Evolutionary conservation across 2,888 invertebrate species (phyloP).

Genomic region (Lydus trimaculatus): DNA sequence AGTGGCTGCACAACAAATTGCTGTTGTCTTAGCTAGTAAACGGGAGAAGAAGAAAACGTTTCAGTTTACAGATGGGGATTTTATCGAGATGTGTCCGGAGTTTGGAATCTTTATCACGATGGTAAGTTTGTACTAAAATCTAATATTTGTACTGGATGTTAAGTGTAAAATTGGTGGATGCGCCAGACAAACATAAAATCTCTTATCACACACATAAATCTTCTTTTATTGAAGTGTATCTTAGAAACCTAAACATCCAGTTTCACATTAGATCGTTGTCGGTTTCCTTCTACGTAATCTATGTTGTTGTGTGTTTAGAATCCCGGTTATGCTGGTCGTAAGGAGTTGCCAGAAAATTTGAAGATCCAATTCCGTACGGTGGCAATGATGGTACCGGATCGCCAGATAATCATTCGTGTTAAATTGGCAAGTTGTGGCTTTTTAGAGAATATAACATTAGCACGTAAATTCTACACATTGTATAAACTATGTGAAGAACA

Average conservation of each 20-base stretch:
- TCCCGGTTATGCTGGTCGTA: conserved; percentile 96
- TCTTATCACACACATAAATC: no score
- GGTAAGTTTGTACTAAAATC: conserved; percentile 73
- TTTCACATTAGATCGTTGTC: no score
- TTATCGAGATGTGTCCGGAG: conserved; percentile 91
- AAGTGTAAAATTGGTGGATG: no score
- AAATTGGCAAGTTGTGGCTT: conserved; percentile 97
- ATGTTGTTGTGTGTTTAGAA: conserved; percentile 69
- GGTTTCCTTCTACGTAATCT: not conserved
- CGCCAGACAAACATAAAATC: no score
- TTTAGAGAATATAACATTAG: conserved; percentile 91
- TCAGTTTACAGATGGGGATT: conserved; percentile 93
- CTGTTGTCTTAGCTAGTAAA: conserved; percentile 89
- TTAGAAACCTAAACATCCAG: no score
- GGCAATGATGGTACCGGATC: conserved; percentile 98
- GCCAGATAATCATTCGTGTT: conserved; percentile 96
- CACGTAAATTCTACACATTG: conserved; percentile 94
- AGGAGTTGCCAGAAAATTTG: conserved; percentile 95
- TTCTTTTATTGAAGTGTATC: no score
- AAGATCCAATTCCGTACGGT: conserved; percentile 98
- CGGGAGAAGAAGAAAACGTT: conserved; percentile 93
- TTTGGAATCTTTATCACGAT: conserved; percentile 98
- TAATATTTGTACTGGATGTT: no score
- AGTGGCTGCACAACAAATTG: conserved; percentile 97
- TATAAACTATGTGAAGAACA: conserved; percentile 98